Percentiles rank a stretch among this genome's conserved stretches.
These are phyloP conservation scores for Cheilosia vernalis DNA, from an alignment of 2,888 invertebrate species.

Conservation along the genomic window DNA sequence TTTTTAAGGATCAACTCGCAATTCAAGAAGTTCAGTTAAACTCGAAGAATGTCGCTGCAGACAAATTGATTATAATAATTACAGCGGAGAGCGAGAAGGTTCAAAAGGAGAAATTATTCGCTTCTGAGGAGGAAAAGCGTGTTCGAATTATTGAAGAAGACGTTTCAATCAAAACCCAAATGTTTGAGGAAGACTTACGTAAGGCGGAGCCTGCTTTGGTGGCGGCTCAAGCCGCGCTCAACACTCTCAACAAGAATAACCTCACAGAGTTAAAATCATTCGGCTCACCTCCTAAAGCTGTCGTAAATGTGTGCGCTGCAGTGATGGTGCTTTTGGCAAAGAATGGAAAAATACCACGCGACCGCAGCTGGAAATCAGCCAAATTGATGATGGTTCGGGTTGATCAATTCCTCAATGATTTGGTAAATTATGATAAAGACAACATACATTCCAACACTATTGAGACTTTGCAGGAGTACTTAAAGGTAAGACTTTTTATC, in stretches of 20 bases:
- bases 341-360: constrained; percentile 94
- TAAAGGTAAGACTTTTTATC: constrained; percentile 77
- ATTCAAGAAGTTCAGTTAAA: constrained; percentile 92
- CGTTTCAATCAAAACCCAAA: constrained; percentile 92
- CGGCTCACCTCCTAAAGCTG: constrained; percentile 95
- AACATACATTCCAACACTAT: constrained; percentile 95
- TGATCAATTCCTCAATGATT: constrained; percentile 92
- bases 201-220: constrained; percentile 96
- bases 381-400: constrained; percentile 96
- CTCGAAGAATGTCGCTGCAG: constrained; percentile 95
- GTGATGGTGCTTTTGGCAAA: constrained; percentile 93
- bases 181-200: constrained; percentile 94
- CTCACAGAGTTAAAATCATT: constrained; percentile 97
- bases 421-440: constrained; percentile 96
- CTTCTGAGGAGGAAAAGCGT: constrained; percentile 94
- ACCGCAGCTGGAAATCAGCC: constrained; percentile 96
- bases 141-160: constrained; percentile 95
- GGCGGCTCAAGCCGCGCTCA: constrained; percentile 90
- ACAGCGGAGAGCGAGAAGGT: constrained; percentile 96
- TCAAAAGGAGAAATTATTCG: constrained; percentile 92
- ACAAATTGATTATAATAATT: constrained; percentile 93
- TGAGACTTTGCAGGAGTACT: constrained; percentile 87
- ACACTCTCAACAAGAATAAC: constrained; percentile 97
- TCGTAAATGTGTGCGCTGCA: constrained; percentile 93
- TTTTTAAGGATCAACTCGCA: constrained; percentile 83